phyloP scores from a whole-genome alignment of 2,888 invertebrate species.

The Eugnorisma glareosa region DNA sequence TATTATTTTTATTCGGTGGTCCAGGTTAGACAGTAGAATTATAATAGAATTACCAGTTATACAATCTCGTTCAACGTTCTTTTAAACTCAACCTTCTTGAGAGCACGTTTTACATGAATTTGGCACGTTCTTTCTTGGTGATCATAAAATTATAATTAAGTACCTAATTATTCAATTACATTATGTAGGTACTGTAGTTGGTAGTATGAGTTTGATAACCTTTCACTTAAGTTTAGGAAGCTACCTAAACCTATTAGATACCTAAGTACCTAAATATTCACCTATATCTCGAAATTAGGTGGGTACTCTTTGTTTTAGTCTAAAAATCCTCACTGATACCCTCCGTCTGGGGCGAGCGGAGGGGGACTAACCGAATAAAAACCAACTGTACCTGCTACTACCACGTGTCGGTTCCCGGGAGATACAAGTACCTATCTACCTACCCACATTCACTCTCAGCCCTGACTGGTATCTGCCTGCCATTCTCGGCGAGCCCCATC shows the following conservation, averaged over 20 bases:
- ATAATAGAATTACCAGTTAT: too few relatives aligned
- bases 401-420: background rate
- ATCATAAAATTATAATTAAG: background rate
- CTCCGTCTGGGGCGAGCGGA: background rate
- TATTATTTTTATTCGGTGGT: too few relatives aligned
- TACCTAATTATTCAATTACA: too few relatives aligned
- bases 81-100: background rate
- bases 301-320: background rate
- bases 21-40: too few relatives aligned
- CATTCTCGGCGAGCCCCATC: background rate
- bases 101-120: background rate
- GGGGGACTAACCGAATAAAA: background rate
- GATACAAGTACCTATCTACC: too few relatives aligned
- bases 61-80: background rate
- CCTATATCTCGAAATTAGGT: background rate
- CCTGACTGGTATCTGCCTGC: background rate
- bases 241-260: background rate
- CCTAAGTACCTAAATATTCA: background rate
- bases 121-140: conserved; percentile 1
- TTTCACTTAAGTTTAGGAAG: background rate
- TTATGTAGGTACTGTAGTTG: background rate
- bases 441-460: background rate
- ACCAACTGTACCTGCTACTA: background rate
- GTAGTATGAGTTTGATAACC: background rate
- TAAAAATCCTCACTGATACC: background rate